phyloP scores from a whole-genome alignment of 2,113 vertebrate genomes.

The Microcebus griseorufus region DNA sequence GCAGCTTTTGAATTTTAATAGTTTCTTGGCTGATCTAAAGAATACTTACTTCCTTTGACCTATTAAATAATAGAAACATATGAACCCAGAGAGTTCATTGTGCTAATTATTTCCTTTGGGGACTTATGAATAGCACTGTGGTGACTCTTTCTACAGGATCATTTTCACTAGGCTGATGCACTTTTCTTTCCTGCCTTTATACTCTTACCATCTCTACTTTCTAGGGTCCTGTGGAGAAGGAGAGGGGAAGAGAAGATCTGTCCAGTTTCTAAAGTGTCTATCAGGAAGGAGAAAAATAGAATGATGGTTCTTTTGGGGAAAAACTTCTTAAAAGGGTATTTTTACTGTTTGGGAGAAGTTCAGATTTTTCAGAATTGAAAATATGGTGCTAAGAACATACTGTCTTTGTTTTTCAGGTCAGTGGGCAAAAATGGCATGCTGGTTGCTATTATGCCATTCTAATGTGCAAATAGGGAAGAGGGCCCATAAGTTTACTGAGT shows the following conservation, averaged over 20 bases:
- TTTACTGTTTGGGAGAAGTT: neutral
- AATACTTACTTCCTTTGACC: constrained; percentile 6
- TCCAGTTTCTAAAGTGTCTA: neutral
- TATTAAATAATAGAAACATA: constrained; percentile 36
- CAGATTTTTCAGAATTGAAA: neutral
- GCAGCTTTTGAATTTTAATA: neutral
- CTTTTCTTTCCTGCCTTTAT: neutral
- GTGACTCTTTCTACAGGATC: neutral
- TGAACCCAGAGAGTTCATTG: neutral
- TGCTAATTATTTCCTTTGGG: neutral
- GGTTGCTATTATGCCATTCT: neutral
- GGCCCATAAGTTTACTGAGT: neutral
- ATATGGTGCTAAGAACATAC: neutral
- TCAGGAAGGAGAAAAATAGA: neutral
- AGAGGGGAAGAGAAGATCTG: neutral
- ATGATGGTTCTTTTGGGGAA: neutral
- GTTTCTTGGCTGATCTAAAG: neutral
- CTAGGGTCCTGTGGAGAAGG: neutral
- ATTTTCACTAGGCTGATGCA: neutral
- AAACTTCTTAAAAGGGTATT: neutral
- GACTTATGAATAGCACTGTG: neutral
- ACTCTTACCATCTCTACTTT: neutral
- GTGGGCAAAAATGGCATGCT: neutral
- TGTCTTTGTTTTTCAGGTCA: neutral
- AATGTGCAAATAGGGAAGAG: neutral